Evolutionary conservation across 2,113 vertebrate species (phyloP).

Genomic region (Thinocorus orbignyianus): DNA sequence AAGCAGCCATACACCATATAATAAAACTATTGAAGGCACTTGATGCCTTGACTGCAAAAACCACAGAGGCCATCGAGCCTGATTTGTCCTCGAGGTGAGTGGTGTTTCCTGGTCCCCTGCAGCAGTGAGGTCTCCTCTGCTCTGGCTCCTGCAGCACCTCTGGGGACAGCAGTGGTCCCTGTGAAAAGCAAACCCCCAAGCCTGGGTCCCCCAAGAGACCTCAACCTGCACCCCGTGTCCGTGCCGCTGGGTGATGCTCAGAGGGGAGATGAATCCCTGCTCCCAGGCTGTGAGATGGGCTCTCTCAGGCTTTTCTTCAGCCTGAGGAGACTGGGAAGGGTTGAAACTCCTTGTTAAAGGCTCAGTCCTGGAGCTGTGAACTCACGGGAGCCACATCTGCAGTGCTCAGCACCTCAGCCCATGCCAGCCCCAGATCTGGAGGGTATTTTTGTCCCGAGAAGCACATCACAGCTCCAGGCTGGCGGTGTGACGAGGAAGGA

Average conservation of each 20-base stretch:
- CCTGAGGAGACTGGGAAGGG: not conserved
- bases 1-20: conserved; percentile 7
- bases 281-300: not conserved
- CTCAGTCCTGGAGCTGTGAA: not conserved
- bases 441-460: not conserved
- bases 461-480: rapidly evolving
- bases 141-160: rapidly evolving
- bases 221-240: not conserved
- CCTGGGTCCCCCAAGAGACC: not conserved
- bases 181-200: not conserved
- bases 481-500: rapidly evolving
- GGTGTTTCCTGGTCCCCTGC: not conserved
- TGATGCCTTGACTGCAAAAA: conserved; percentile 39
- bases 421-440: rapidly evolving
- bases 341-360: not conserved
- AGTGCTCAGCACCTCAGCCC: not conserved
- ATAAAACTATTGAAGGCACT: conserved; percentile 52
- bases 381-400: rapidly evolving
- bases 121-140: not conserved
- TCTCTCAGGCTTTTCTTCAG: not conserved
- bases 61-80: not conserved
- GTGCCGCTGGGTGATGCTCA: rapidly evolving
- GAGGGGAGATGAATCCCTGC: rapidly evolving
- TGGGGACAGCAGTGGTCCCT: not conserved
- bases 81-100: not conserved